phyloP scores from a whole-genome alignment of 2,888 invertebrate genomes.

The Shargacucullia verbasci region DNA sequence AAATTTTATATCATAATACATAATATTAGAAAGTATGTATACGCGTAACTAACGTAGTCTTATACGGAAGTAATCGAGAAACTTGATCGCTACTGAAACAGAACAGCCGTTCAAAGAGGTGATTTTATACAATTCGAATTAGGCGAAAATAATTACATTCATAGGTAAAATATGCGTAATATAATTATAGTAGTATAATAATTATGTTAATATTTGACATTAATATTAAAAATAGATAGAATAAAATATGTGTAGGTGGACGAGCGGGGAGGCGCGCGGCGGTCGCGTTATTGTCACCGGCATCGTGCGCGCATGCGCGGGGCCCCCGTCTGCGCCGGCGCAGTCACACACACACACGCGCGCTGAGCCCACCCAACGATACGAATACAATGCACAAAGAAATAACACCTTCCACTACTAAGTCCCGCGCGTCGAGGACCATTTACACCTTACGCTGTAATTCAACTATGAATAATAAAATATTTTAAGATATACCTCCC shows the following conservation, averaged over 20 bases:
- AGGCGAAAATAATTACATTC: conserved; percentile 88
- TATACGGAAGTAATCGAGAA: conserved; percentile 87
- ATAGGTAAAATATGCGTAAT: conserved; percentile 87
- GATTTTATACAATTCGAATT: conserved; percentile 89
- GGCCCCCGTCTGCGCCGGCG: conserved; percentile 45
- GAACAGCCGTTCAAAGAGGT: conserved; percentile 85
- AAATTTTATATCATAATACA: conserved; percentile 87
- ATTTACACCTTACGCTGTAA: conserved; percentile 83
- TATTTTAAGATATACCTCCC: conserved; percentile 87
- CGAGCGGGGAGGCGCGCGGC: conserved; percentile 83
- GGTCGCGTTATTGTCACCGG: conserved; percentile 77
- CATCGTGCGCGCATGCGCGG: conserved; percentile 47
- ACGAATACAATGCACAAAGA: conserved; percentile 60
- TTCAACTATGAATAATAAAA: conserved; percentile 87
- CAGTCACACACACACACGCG: conserved; percentile 42
- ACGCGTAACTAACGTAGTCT: conserved; percentile 87
- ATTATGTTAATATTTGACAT: conserved; percentile 89
- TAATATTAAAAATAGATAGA: conserved; percentile 89
- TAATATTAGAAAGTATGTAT: conserved; percentile 88
- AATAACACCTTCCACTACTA: conserved; percentile 70
- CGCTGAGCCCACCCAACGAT: conserved; percentile 55
- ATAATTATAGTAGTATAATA: conserved; percentile 86
- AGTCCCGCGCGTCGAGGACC: conserved; percentile 79
- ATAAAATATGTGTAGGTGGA: conserved; percentile 88
- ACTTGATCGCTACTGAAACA: conserved; percentile 84